phyloP scores from a whole-genome alignment of 2,888 invertebrate species.

The Zonitis immaculata region DNA sequence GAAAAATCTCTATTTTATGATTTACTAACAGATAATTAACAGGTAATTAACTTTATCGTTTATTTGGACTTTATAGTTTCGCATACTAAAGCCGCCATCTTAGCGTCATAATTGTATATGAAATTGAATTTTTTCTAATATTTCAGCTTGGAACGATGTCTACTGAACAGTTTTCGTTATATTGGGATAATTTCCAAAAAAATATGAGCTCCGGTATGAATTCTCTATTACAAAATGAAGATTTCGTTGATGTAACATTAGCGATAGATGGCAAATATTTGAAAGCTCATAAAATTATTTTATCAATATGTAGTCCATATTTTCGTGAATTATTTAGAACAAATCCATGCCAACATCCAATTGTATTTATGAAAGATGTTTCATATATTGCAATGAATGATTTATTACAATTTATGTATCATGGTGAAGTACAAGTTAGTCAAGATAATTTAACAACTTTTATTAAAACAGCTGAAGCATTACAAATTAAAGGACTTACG shows the following conservation, averaged over 20 bases:
- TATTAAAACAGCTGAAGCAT: constrained; percentile 48
- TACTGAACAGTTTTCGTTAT: constrained; percentile 65
- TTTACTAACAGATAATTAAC: too few species aligned
- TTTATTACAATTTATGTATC: constrained; percentile 57
- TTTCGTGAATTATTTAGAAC: constrained; percentile 65
- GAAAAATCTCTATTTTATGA: too few species aligned
- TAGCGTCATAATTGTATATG: too few species aligned
- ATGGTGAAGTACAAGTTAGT: constrained; percentile 53
- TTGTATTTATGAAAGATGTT: constrained; percentile 58
- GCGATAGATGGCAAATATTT: constrained; percentile 56
- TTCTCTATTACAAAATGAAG: constrained; percentile 44
- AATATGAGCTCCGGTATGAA: constrained; percentile 65
- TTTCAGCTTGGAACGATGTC: constrained; percentile 45
- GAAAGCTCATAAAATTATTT: constrained; percentile 66
- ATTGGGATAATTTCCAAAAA: constrained; percentile 70
- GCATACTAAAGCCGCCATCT: too few species aligned
- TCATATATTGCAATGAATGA: constrained; percentile 54
- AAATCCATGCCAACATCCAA: constrained; percentile 64
- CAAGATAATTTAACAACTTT: constrained; percentile 46
- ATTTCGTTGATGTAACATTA: constrained; percentile 49
- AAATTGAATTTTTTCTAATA: too few species aligned
- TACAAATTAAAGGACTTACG: constrained; percentile 48
- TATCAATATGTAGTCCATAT: constrained; percentile 68
- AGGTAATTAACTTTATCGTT: too few species aligned
- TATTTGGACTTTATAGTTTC: too few species aligned